A percentile compares a stretch with the other conserved stretches of the same genome.
phyloP scores from a whole-genome alignment of 2,888 invertebrate genomes.

The Torymus aiolomorphi region DNA sequence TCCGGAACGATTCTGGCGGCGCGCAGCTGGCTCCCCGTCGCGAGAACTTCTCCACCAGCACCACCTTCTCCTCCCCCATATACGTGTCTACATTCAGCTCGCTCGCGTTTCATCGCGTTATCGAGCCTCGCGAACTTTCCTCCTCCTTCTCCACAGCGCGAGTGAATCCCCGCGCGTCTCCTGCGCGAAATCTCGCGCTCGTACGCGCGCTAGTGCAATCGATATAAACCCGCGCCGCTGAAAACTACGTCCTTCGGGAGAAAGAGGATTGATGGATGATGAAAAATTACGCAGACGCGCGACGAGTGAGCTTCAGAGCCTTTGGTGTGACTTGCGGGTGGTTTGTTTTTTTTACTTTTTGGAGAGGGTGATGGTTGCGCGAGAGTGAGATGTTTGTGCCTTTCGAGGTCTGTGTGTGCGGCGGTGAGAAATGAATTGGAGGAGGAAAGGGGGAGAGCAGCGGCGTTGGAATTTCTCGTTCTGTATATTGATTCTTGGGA shows the following conservation, averaged over 20 bases:
- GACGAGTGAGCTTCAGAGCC: slow-evolving; percentile 11
- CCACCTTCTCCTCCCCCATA: not conserved
- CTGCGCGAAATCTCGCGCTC: not conserved
- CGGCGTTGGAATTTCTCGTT: no score
- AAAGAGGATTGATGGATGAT: slow-evolving; percentile 43
- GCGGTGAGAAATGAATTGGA: no score
- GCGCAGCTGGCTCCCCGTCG: not conserved
- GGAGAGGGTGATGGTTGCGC: not conserved
- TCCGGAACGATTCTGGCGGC: slow-evolving; percentile 19
- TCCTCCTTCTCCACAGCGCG: not conserved
- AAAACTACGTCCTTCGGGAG: not conserved
- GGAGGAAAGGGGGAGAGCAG: no score
- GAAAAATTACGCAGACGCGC: slow-evolving; percentile 36
- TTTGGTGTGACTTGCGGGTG: not conserved
- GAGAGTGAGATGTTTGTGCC: no score
- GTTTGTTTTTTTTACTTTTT: not conserved
- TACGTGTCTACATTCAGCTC: not conserved
- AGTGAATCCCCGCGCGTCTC: not conserved
- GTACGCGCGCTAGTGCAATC: slow-evolving; percentile 7
- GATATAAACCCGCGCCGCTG: slow-evolving; percentile 2
- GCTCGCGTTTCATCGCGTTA: slow-evolving; percentile 38
- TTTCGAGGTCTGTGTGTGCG: no score
- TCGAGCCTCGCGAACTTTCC: slow-evolving; percentile 25
- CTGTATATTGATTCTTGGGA: no score
- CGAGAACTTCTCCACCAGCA: not conserved